Conservation (phyloP, 2,113 vertebrate species). For the Porphyrio hochstetteri region DNA sequence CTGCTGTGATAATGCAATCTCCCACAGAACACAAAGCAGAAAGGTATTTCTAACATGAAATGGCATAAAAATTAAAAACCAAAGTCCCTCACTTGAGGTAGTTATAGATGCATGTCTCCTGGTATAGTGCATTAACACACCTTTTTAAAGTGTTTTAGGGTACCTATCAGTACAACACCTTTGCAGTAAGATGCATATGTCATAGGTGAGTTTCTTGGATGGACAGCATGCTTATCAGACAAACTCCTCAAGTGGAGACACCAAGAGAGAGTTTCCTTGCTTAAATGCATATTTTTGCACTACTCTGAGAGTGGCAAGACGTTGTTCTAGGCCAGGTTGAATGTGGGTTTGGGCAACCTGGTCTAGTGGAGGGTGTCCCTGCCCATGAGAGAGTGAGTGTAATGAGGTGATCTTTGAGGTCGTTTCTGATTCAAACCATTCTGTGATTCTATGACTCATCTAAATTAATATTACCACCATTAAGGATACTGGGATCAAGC, state of each 20-base stretch:
- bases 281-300: not conserved
- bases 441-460: not conserved
- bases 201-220: not conserved
- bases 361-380: too few relatives aligned
- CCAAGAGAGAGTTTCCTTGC: not conserved
- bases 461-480: not conserved
- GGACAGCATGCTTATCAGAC: not conserved
- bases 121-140: not conserved
- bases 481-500: not conserved
- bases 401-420: too few relatives aligned
- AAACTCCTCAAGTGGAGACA: not conserved
- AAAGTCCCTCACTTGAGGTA: not conserved
- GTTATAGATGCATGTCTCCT: rapidly evolving
- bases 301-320: too few relatives aligned
- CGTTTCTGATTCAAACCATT: too few relatives aligned
- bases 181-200: rapidly evolving
- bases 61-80: not conserved
- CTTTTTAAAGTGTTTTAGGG: not conserved
- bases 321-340: too few relatives aligned
- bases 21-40: not conserved
- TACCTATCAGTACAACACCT: not conserved
- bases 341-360: too few relatives aligned
- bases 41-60: not conserved
- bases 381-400: too few relatives aligned
- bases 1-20: not conserved